A percentile compares a stretch with the other conserved stretches of the same genome.
Evolutionary conservation across 2,113 vertebrate genomes (phyloP).

Genomic region (Hepsetus odoe): DNA sequence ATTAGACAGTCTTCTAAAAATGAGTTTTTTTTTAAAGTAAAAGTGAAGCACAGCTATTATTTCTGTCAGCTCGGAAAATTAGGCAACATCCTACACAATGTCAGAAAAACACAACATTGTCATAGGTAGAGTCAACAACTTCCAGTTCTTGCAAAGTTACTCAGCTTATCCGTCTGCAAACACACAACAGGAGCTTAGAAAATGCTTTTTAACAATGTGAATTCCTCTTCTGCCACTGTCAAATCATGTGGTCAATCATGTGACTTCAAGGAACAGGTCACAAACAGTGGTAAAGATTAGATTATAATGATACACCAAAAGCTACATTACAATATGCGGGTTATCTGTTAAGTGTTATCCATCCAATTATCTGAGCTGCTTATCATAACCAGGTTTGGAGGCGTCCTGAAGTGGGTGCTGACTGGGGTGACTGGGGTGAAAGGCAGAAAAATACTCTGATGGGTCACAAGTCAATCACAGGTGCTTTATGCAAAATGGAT

Average conservation of each 20-base stretch:
- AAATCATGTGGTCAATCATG: constrained; percentile 40
- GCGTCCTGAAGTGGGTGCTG: too few species aligned
- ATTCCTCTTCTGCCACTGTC: constrained; percentile 6
- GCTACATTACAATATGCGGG: too few species aligned
- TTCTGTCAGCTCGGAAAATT: constrained; percentile 15
- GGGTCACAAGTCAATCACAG: too few species aligned
- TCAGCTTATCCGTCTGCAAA: constrained; percentile 7
- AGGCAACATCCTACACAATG: constrained; percentile 22
- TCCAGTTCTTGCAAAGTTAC: neutral
- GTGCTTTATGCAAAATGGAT: too few species aligned
- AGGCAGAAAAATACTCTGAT: too few species aligned
- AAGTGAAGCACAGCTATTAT: neutral
- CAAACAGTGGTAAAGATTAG: constrained; percentile 3
- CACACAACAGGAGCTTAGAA: constrained; percentile 10
- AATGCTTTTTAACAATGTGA: constrained; percentile 21
- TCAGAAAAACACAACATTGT: neutral
- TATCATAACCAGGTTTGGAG: too few species aligned
- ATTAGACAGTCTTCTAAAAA: constrained; percentile 7
- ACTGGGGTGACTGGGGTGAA: too few species aligned
- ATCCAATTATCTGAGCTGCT: too few species aligned
- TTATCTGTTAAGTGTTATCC: too few species aligned
- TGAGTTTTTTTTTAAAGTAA: neutral
- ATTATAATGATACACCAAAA: neutral
- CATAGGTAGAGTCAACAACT: neutral
- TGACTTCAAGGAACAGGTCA: constrained; percentile 24